A percentile compares a stretch with the other conserved stretches of the same genome.
Conservation (phyloP, 2,888 invertebrate species). For the Eulithis prunata region DNA sequence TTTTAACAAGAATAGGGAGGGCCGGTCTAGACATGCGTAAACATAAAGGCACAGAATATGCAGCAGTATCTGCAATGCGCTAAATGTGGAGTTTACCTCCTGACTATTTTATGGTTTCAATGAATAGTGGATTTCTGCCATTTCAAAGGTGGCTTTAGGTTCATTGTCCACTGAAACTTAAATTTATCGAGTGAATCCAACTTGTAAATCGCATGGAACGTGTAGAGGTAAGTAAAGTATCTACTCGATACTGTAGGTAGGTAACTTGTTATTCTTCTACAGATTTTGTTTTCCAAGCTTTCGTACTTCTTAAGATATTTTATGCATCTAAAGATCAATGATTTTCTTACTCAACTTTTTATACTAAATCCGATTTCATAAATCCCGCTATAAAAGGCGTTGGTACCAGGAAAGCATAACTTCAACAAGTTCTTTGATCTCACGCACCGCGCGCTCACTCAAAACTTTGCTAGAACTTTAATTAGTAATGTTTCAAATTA, state of each 20-base stretch:
- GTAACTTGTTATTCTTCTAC: too few relatives aligned
- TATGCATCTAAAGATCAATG: background rate
- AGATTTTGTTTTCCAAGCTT: too few relatives aligned
- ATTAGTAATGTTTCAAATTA: slow-evolving; percentile 32
- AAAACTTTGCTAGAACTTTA: slow-evolving; percentile 35
- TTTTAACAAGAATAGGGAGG: slow-evolving; percentile 23
- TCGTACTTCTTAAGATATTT: too few relatives aligned
- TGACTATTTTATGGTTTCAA: slow-evolving; percentile 24
- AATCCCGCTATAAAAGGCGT: slow-evolving; percentile 32
- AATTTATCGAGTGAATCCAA: too few relatives aligned
- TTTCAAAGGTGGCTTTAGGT: slow-evolving; percentile 4
- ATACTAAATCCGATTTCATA: slow-evolving; percentile 9
- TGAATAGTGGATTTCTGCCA: slow-evolving; percentile 15
- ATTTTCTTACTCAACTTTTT: background rate
- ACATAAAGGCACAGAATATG: slow-evolving; percentile 45
- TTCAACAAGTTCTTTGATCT: slow-evolving; percentile 39
- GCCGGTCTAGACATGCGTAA: slow-evolving; percentile 65
- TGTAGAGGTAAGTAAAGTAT: too few relatives aligned
- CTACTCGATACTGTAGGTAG: too few relatives aligned
- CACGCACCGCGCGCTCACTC: slow-evolving; percentile 29
- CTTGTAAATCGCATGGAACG: too few relatives aligned
- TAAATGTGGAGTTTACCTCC: slow-evolving; percentile 26
- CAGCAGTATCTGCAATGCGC: slow-evolving; percentile 31
- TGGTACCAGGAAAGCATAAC: slow-evolving; percentile 50
- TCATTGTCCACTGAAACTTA: background rate